These are phyloP conservation scores for Spilosoma lubricipeda DNA, from an alignment of 2,888 invertebrate genomes.

Conservation along the genomic window DNA sequence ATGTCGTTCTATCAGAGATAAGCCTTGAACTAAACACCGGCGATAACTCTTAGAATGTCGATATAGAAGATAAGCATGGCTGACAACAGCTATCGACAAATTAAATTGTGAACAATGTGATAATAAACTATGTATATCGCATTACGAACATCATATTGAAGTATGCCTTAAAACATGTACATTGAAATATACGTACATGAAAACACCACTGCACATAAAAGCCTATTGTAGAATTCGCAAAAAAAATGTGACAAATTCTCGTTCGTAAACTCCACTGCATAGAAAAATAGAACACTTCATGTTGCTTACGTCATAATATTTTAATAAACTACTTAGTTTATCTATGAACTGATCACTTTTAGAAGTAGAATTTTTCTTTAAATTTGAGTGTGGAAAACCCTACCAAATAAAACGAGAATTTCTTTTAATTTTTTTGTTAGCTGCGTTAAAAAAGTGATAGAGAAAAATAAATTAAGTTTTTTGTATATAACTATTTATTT, in stretches of 20 bases:
- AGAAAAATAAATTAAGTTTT: no score
- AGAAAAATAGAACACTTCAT: neutral
- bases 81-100: slow-evolving; percentile 45
- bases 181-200: neutral
- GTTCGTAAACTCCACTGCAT: neutral
- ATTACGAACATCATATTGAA: neutral
- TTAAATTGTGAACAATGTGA: slow-evolving; percentile 31
- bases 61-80: slow-evolving; percentile 39
- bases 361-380: neutral
- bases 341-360: neutral
- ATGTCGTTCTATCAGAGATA: slow-evolving; percentile 32
- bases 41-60: slow-evolving; percentile 37
- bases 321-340: neutral
- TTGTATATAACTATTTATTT: no score
- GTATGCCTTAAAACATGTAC: neutral
- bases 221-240: neutral
- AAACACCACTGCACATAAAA: neutral
- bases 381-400: neutral
- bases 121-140: slow-evolving; percentile 23
- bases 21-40: slow-evolving; percentile 49
- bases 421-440: no score
- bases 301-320: neutral
- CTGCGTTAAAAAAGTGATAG: no score
- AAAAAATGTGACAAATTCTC: neutral
- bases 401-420: neutral